Base-by-base conservation (phyloP, 2,797 vertebrate genomes). In the Poecilia picta region DNA sequence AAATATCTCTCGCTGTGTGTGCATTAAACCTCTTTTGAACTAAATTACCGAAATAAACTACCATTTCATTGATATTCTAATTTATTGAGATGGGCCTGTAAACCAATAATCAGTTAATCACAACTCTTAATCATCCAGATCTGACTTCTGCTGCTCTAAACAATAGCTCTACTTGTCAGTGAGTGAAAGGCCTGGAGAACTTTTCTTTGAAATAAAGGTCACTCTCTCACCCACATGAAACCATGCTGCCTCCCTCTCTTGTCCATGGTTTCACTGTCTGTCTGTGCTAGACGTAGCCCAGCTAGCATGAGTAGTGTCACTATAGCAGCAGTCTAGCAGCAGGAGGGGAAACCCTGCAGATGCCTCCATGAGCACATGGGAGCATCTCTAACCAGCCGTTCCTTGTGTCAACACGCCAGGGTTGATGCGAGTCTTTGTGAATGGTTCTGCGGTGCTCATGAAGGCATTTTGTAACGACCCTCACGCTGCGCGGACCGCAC, bases 61-160 rank as follows among this genome's bases (percentile, higher is more conserved):
- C 43, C 7, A 7, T 46, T 45, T 46, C 41, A 18, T 4, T 72
- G 68, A 72, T 46, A 45, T 72, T 72, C 68, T 46, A 28, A 28
- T 72, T 45, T 72, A 72, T 0, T 72, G 41, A 72, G 68, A 72
- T 46, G 43, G n/a, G 46, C 25, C 68, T 93, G 93, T 95, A 96
- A 91, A 93, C 92, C 91, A 90, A 92, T 91, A 90, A 92, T 91
- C 88, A 85, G 89, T 93, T 87, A 93, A 94, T 92, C 90, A 85
- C 55, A 45, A 81, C 88, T 81, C 78, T 89, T 88, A 92, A 95
- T 96, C 94, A 95, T 95, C 16, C 84, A 88, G 87, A 92, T 95
- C 94, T 94, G 95, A 93, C 87, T 96, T 97, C 97, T 97, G 97
- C 97, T 98, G 98, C 97, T 76, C 57, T 98, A 97, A 98, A 97